Base-by-base conservation (phyloP, 2,113 vertebrate genomes). In the Sturnus vulgaris region DNA sequence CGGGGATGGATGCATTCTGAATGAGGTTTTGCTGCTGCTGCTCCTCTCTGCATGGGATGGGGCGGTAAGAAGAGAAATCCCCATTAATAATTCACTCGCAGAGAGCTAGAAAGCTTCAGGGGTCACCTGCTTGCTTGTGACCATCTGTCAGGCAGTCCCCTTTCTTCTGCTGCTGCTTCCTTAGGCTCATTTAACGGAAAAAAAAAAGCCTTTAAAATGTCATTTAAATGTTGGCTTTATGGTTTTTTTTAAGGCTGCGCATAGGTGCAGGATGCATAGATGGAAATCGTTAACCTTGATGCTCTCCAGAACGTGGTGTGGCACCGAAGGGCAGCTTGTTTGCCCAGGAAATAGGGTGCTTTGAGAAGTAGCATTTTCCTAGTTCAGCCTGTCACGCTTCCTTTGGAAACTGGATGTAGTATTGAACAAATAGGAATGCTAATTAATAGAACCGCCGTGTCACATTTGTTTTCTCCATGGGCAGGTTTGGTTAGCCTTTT, bases 51-150 rank as follows among this genome's bases (percentile, higher is more conserved):
- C 96, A 81, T 77, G 94, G 93, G 80, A 91, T 93, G 96, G 97
- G 90, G 96, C 93, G 95, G 96, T 97, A 96, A 97, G 95, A 94
- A 44, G 91, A 95, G 94, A 95, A 91, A 90, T 75, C 86, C 50
- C 82, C 80, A 94, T 97, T 82, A 95, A 96, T 97, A 93, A 97
- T 95, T 97, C 93, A 96, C 80, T 86, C 7, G n/a, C 55, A 50
- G 84, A 66, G n/a, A 85, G 91, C 92, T 86, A 49, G 84, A 88
- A 91, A 92, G 94, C 93, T 92, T 83, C 89, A 35, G 92, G 94
- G 96, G 95, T 95, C 96, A 83, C 92, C 81, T 57, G 82, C 95
- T 92, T 78, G 50, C 77, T 94, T 71, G 71, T 49, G 70, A 72
- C 96, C 97, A 97, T 96, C 96, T 97, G 97, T 61, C 91, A 59